Percentiles rank a stretch among this genome's conserved stretches.
These are phyloP conservation scores for Blastobasis adustella DNA, from an alignment of 2,888 invertebrate genomes.

Conservation along the genomic window DNA sequence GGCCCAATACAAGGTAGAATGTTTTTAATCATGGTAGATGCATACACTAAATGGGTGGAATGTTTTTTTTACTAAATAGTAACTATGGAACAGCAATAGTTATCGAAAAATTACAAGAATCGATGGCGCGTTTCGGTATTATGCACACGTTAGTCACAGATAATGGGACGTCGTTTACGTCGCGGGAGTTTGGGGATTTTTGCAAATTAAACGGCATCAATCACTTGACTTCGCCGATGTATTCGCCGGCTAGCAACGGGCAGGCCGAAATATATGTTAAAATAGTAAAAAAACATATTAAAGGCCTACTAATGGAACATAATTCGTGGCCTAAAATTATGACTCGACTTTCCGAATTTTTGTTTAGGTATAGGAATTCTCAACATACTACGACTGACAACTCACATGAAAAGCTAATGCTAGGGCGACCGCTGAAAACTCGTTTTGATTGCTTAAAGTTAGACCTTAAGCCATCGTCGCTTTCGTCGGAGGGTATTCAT, in stretches of 20 bases:
- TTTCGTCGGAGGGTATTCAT: too few relatives aligned
- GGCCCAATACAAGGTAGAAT: background rate
- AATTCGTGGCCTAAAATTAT: too few relatives aligned
- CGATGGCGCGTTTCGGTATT: background rate
- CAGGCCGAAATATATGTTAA: conserved; percentile 15
- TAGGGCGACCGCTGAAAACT: too few relatives aligned
- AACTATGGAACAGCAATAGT: background rate
- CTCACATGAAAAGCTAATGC: too few relatives aligned
- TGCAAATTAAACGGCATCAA: conserved; percentile 8
- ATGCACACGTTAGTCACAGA: background rate
- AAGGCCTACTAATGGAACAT: background rate
- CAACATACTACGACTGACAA: too few relatives aligned
- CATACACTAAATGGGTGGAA: background rate
- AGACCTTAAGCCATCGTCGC: too few relatives aligned
- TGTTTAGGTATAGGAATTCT: too few relatives aligned
- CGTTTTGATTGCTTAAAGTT: too few relatives aligned
- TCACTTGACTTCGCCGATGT: conserved; percentile 12
- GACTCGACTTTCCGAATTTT: too few relatives aligned
- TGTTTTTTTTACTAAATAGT: background rate
- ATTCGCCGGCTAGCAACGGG: conserved; percentile 14
- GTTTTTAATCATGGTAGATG: background rate
- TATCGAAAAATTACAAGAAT: background rate
- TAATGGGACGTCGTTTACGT: conserved; percentile 9
- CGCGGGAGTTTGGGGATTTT: conserved; percentile 10
- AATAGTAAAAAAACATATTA: conserved; percentile 16